Evolutionary conservation across 2,113 vertebrate species (phyloP), one percentile per base, ranked within the genome.

Genomic region (Chitala chitala): DNA sequence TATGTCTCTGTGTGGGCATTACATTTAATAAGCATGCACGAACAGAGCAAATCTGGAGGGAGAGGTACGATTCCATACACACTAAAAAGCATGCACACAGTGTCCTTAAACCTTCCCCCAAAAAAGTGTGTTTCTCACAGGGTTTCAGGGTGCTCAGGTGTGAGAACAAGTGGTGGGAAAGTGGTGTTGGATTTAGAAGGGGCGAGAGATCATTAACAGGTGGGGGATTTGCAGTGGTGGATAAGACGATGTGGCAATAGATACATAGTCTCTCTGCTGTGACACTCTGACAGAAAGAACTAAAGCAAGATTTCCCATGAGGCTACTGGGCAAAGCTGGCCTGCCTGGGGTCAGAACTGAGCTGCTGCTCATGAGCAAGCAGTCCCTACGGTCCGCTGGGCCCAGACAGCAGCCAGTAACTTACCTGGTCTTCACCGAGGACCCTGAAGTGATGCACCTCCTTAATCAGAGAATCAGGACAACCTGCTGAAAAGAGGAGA

Each of bases 401-500:
- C 61, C 80, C 0, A 1, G 15, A 40, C 74, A 73, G 26, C 78
- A 84, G 78, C 73, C 79, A 76, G 80, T 78, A 75, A 79, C 89
- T 90, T 82, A 96, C 95, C 93, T 96, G 94, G 53, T 94, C 90
- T 10, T 94, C 90, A 76, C 95, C 95, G 33, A 98, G 87, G 78
- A 94, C 83, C 80, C 93, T 88, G 88, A 98, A 98, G 80, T 98
- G 95, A 92, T 98, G 95, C 59, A 94, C 78, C 83, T 96, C 95
- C 84, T 90, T 93, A 79, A 98, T 92, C 85, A 96, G 86, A 70
- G 94, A 98, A 78, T 94, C 78, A 0, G 84, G 84, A 76, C 95
- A 98, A 83, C 92, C 92, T 77, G 91, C 94, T 98, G 88, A 75
- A 79, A 70, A 80, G 81, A 87, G 50, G 86, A 81, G 86, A 33